These are phyloP conservation scores for Hypotaenidia okinawae DNA, from an alignment of 2,797 vertebrate species.

Conservation along the genomic window DNA sequence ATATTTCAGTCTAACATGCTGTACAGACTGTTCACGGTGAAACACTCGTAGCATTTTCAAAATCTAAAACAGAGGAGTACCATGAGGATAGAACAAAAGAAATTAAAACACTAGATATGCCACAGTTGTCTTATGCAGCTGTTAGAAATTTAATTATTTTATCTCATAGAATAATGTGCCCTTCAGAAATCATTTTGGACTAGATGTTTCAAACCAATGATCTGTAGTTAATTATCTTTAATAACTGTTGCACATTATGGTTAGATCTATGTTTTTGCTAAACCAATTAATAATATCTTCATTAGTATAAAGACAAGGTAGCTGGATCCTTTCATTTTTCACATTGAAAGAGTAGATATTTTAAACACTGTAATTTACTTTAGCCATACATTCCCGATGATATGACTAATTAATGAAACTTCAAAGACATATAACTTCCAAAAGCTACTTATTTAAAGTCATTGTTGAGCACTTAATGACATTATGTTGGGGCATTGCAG, in stretches of 20 bases:
- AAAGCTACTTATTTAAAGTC: conserved; percentile 84
- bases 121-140: conserved; percentile 83
- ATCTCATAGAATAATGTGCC: conserved; percentile 88
- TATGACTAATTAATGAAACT: conserved; percentile 87
- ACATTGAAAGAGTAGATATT: conserved; percentile 86
- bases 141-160: conserved; percentile 89
- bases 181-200: conserved; percentile 89
- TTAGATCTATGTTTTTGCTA: conserved; percentile 89
- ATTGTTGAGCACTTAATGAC: conserved; percentile 81
- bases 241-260: conserved; percentile 89
- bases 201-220: conserved; percentile 89
- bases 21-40: conserved; percentile 71
- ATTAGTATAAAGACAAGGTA: conserved; percentile 89
- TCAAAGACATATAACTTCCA: conserved; percentile 83
- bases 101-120: conserved; percentile 82
- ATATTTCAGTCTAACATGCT: conserved; percentile 75
- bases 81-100: conserved; percentile 85
- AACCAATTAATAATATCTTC: conserved; percentile 90
- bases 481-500: conserved; percentile 76
- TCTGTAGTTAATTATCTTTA: conserved; percentile 90
- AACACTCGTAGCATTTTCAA: conserved; percentile 74
- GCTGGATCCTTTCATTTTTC: conserved; percentile 86
- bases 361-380: conserved; percentile 88
- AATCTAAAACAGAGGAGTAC: conserved; percentile 75
- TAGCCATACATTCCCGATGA: conserved; percentile 83